These are phyloP conservation scores for Hetaerina titia DNA, from an alignment of 2,888 invertebrate genomes.

Conservation along the genomic window DNA sequence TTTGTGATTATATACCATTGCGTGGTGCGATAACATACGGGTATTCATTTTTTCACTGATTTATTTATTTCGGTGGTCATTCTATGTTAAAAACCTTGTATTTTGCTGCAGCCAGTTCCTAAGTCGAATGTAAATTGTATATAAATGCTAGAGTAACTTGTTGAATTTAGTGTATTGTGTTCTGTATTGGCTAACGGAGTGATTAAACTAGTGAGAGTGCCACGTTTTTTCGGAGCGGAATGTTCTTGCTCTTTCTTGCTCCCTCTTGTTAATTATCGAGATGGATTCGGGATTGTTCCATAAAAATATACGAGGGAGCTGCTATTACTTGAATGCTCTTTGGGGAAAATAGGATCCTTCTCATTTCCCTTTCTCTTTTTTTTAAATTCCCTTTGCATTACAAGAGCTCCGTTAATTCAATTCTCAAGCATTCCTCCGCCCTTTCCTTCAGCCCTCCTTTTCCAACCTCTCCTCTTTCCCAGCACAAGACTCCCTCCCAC, in stretches of 20 bases:
- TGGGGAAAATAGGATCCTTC: slow-evolving; percentile 20
- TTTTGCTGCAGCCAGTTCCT: not conserved
- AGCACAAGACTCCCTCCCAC: not conserved
- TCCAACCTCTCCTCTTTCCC: not conserved
- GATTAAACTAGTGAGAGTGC: not conserved
- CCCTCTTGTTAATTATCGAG: slow-evolving; percentile 1
- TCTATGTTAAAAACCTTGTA: not conserved
- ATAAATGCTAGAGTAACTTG: not conserved
- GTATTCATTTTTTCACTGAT: not conserved
- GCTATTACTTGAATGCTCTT: not conserved
- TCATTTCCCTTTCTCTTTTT: slow-evolving; percentile 22
- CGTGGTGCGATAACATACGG: too few species aligned
- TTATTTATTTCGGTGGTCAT: not conserved
- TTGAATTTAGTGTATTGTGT: not conserved
- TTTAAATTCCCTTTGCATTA: not conserved
- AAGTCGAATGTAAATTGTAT: not conserved
- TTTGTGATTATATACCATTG: too few species aligned
- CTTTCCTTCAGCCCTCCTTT: not conserved
- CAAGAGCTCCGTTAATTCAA: slow-evolving; percentile 7
- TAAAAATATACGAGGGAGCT: slow-evolving; percentile 19
- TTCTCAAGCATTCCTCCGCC: not conserved
- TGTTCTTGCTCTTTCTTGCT: not conserved
- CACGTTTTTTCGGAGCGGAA: not conserved
- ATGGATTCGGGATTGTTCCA: not conserved
- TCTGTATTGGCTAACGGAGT: too few species aligned